Base-by-base conservation (phyloP, 1,140 invertebrate species). In the Orchestia grillus region DNA sequence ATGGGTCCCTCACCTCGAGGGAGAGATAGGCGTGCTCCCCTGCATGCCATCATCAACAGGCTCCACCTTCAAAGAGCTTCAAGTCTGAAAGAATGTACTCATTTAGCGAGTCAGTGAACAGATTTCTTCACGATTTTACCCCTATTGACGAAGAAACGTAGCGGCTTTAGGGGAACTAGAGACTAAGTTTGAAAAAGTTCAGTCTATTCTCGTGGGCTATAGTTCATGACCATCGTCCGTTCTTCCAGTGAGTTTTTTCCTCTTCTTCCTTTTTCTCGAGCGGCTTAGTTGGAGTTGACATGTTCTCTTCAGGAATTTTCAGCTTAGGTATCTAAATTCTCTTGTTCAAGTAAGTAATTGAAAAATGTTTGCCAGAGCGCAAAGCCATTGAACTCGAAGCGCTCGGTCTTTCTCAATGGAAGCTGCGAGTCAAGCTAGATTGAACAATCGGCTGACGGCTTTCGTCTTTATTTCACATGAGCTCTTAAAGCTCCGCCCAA, bases 391-490 rank as follows among this genome's bases (percentile, higher is more conserved):
- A 41, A 90, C 41, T 44, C 43, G 88, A 90, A 90, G 88, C 41
- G n/a, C 42, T 90, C 88, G 41, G 88, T 90, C 43, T 90, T 44
- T 90, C 88, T 90, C 88, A 90, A 42, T 41, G 88, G 88, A 90
- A 90, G 88, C 88, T 90, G 11, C 88, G 88, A 90, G 88, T 90
- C 88, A 42, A 90, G 88, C 88, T 44, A 90, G 41, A 90, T 90
- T 90, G 88, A 90, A 90, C 88, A 90, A 90, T 90, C 88, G 88
- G 88, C 88, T 90, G 88, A 90, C 23, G 88, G 88, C 88, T 44
- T 90, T 90, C 41, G 88, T 90, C 88, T 90, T 90, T 90, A 90
- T 90, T 90, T 90, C 88, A 42, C 88, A 42, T 90, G 88, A 90
- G 88, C 88, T 90, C n/a, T 90, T 90, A 42, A 90, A 90, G 41